Base-by-base conservation (phyloP, 2,797 vertebrate genomes). In the Clarias laeviceps region DNA sequence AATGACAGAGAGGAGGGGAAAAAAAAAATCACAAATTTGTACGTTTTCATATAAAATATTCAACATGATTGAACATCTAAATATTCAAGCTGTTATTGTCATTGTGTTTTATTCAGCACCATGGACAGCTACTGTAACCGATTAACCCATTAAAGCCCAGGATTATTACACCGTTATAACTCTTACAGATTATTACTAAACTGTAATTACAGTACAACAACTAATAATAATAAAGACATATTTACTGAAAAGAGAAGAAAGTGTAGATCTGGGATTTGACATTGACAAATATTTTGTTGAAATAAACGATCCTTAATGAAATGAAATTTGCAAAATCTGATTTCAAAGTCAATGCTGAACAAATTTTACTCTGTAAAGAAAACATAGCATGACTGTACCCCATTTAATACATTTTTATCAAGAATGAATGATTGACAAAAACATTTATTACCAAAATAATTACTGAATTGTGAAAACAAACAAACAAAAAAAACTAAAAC, bases 81-180 rank as follows among this genome's bases (percentile, higher is more conserved):
- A 79, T 4, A 61, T 37, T 59, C 5, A 15, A 4, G 22, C 20
- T 3, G 24, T n/a, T 17, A 45, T 20, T 3, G 0, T 65, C 15
- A 1, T 50, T n/a, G 37, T 12, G 45, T 45, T 2, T 78, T 59
- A n/a, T 93, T 95, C 93, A 95, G 94, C 89, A 94, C 93, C 94
- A 90, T 82, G 95, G 95, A 94, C 88, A 95, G 95, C 57, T 73
- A 68, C n/a, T 80, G 37, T 80, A 50, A 5, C 15, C 1, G 61
- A 7, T 62, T 64, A 65, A 45, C 34, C 78, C 59, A 45, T 27
- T 80, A 15, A 78, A 78, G 20, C 0, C 11, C 56, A 61, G 20
- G 22, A 32, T 78, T 37, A 27, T 62, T 61, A 37, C 20, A 24
- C 56, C 4, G 6, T 40, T 64, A 50, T 80, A 24, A 37, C 1